These are phyloP conservation scores for Epizoanthus fatuus DNA, from an alignment of 92 coral and sea anemone species.

Conservation along the genomic window DNA sequence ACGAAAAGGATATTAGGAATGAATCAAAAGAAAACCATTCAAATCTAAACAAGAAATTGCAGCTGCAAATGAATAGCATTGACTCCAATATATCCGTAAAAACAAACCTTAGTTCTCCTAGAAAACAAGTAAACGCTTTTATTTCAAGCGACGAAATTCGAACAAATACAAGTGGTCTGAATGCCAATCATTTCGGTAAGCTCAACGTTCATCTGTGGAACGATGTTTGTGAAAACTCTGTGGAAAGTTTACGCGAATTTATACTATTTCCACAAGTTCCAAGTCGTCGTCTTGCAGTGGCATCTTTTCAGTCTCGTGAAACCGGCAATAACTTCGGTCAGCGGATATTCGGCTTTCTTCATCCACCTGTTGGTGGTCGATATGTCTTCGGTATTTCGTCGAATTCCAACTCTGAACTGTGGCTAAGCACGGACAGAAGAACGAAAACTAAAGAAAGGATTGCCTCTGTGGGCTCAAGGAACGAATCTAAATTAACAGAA, in stretches of 20 bases:
- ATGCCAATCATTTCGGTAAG: background rate
- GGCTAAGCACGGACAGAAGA: constrained; percentile 81
- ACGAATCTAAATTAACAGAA: constrained; percentile 30
- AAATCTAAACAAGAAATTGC: background rate
- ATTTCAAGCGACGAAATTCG: background rate
- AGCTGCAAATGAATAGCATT: background rate
- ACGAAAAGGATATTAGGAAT: background rate
- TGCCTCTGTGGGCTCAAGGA: constrained; percentile 73
- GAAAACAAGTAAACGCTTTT: background rate
- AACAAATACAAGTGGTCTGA: background rate
- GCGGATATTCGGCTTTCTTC: constrained; percentile 88
- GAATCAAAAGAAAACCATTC: background rate
- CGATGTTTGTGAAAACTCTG: constrained; percentile 61
- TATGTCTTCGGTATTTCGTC: constrained; percentile 90
- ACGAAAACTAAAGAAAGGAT: constrained; percentile 64
- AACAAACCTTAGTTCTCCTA: background rate
- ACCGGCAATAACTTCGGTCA: constrained; percentile 77
- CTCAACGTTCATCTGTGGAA: constrained; percentile 80
- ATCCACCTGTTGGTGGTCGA: constrained; percentile 72
- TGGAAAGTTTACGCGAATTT: constrained; percentile 77
- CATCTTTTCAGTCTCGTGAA: constrained; percentile 52
- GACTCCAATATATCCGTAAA: background rate
- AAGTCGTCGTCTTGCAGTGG: constrained; percentile 55
- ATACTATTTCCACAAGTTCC: constrained; percentile 84
- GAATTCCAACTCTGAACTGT: constrained; percentile 85